Conservation (phyloP, 2,113 vertebrate species). For the Oriolus oriolus region DNA sequence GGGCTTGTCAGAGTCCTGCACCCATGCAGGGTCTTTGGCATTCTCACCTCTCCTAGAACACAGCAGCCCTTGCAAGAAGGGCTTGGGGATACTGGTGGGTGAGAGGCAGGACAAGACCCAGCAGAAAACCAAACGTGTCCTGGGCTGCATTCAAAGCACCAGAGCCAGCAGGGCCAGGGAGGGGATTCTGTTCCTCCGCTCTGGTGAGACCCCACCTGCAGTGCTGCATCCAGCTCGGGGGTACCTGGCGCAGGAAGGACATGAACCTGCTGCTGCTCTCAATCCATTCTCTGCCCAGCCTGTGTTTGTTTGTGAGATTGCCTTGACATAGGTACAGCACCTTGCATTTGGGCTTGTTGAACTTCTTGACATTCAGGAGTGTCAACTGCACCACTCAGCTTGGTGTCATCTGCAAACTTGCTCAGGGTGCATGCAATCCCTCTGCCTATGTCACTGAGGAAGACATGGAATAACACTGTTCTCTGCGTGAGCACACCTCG, state of each 20-base stretch:
- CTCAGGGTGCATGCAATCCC: background rate
- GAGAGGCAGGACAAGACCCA: no score
- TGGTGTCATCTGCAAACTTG: background rate
- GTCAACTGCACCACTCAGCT: background rate
- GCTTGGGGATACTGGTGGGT: no score
- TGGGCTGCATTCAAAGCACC: no score
- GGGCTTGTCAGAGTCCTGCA: background rate
- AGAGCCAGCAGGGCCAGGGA: no score
- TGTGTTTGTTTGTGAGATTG: background rate
- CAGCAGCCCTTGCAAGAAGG: background rate
- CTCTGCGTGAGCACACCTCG: no score
- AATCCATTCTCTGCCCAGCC: background rate
- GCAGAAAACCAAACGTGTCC: no score
- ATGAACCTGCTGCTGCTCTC: no score
- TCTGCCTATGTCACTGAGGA: background rate
- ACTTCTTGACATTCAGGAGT: background rate
- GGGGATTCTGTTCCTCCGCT: no score
- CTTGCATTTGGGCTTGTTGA: background rate
- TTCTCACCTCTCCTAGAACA: background rate
- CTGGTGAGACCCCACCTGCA: no score
- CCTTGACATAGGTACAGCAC: background rate
- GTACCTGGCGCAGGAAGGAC: no score
- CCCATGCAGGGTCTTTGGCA: rapidly evolving
- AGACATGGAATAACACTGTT: background rate
- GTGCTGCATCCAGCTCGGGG: no score